Base-by-base conservation (phyloP, 2,888 invertebrate genomes). In the Pachymerium ferrugineum region DNA sequence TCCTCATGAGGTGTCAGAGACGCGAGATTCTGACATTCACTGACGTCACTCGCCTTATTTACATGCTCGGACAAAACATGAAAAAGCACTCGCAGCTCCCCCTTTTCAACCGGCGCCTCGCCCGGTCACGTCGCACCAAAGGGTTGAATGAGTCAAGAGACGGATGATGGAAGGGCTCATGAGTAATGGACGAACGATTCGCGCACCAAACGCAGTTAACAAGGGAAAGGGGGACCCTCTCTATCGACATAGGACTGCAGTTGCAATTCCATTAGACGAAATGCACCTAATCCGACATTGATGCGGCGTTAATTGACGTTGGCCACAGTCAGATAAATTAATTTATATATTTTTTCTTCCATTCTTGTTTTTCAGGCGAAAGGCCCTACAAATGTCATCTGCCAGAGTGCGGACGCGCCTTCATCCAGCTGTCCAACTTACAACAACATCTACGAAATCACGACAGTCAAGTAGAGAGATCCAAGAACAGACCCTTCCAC, bases 321-420 rank as follows among this genome's bases (percentile, higher is more conserved):
- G 71, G 68, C 72, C 69, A 74, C 69, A n/a, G n/a, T n/a, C n/a
- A n/a, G n/a, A n/a, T n/a, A n/a, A n/a, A n/a, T n/a, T n/a, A n/a
- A n/a, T 62, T 31, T 67, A 74, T 75, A 33, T 74, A 30, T 29
- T 74, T 75, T 72, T 75, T 47, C n/a, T 73, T 28, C 71, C n/a
- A 25, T 38, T 71, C 28, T 38, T 14, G 14, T 14, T 54, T 70
- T 72, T 42, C 87, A 94, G 97, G 97, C 80, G 97, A 97, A 86
- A 89, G 96, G 79, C 97, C 97, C 70, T 97, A 97, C 87, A 94
- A 95, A 85, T 97, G 97, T 84, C 94, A 94, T 84, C 88, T 96
- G 79, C 93, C 94, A 74, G 95, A 96, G 81, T 97, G 97, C 83
- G 96, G 95, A 73, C 87, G 96, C 79, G 96, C 96, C 77, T 97